Evolutionary conservation across 2,797 vertebrate species (phyloP).

Genomic region (Rhinogobio ventralis): DNA sequence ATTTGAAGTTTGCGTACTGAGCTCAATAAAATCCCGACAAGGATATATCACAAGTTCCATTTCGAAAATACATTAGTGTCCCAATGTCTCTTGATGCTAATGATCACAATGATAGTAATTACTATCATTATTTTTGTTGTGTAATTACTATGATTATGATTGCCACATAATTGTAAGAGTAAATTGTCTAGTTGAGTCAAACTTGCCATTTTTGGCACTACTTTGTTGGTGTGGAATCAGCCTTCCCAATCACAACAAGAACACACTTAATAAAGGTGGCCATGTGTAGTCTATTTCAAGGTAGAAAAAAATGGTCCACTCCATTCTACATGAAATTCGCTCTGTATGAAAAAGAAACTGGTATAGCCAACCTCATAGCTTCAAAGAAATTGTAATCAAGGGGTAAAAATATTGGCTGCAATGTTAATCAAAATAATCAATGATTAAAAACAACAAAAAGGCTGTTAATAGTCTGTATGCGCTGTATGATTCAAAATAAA

Average conservation of each 20-base stretch:
- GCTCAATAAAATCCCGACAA: not conserved
- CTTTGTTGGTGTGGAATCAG: slow-evolving; percentile 9
- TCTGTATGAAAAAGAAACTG: slow-evolving; percentile 13
- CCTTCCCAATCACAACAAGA: slow-evolving; percentile 8
- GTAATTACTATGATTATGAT: slow-evolving; percentile 48
- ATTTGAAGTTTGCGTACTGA: not conserved
- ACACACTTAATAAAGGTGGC: slow-evolving; percentile 1
- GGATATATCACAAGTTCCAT: not conserved
- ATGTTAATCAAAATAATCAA: slow-evolving; percentile 1
- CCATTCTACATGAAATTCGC: slow-evolving; percentile 25
- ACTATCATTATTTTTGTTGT: slow-evolving; percentile 36
- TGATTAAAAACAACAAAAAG: not conserved
- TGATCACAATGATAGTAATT: slow-evolving; percentile 38
- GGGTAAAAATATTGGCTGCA: not conserved
- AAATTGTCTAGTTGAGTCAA: slow-evolving; percentile 31
- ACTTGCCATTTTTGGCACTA: not conserved
- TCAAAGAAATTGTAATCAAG: not conserved
- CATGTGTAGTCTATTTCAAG: slow-evolving; percentile 28
- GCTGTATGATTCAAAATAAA: not conserved
- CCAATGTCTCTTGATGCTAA: slow-evolving; percentile 28
- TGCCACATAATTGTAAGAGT: slow-evolving; percentile 17
- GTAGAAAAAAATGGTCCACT: not conserved
- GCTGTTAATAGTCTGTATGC: not conserved
- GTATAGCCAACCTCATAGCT: slow-evolving; percentile 33
- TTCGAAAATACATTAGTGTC: not conserved